Evolutionary conservation across 2,888 invertebrate species (phyloP).

Genomic region (Nomada flava): DNA sequence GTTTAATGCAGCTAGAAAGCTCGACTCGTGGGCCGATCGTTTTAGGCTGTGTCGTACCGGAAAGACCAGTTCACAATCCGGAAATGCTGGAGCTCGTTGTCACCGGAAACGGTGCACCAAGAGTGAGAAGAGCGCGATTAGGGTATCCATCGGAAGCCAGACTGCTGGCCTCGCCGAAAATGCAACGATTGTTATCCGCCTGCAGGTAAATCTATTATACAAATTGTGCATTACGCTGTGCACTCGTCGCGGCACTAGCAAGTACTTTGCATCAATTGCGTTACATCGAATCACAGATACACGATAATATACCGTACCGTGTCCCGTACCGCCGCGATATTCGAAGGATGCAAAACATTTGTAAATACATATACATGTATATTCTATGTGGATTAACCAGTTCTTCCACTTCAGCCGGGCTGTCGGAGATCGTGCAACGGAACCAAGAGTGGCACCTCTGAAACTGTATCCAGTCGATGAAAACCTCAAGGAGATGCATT

Average conservation of each 20-base stretch:
- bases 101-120: conserved; percentile 81
- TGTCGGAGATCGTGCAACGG: conserved; percentile 82
- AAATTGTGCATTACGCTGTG: background rate
- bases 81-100: conserved; percentile 83
- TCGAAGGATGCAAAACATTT: conserved; percentile 50
- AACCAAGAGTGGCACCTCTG: conserved; percentile 81
- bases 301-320: conserved; percentile 47
- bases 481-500: conserved; percentile 79
- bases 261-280: background rate
- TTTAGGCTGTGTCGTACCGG: conserved; percentile 85
- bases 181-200: conserved; percentile 84
- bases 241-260: no score
- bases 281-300: conserved; percentile 9
- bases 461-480: conserved; percentile 76
- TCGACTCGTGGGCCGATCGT: conserved; percentile 84
- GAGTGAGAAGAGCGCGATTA: conserved; percentile 80
- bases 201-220: conserved; percentile 81
- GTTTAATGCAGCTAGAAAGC: conserved; percentile 83
- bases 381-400: conserved; percentile 55
- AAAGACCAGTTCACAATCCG: conserved; percentile 82
- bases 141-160: conserved; percentile 84
- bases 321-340: conserved; percentile 46
- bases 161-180: conserved; percentile 84
- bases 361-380: conserved; percentile 47
- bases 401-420: conserved; percentile 77